These are phyloP conservation scores for Semicossyphus pulcher DNA, from an alignment of 2,113 vertebrate genomes.

Conservation along the genomic window DNA sequence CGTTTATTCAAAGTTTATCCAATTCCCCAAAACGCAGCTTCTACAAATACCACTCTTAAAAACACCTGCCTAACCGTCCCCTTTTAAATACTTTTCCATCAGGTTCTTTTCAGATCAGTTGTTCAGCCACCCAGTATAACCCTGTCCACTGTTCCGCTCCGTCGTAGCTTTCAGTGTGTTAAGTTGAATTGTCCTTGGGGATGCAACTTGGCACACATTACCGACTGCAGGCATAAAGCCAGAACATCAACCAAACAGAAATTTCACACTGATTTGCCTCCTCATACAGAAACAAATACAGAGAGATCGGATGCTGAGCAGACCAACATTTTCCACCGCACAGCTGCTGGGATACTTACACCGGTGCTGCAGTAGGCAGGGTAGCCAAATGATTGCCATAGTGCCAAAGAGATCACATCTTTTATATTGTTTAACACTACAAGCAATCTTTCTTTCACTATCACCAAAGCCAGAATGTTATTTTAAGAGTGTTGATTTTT, in stretches of 20 bases:
- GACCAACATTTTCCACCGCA: background rate
- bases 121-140: background rate
- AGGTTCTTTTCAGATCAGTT: background rate
- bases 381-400: background rate
- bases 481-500: too few relatives aligned
- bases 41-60: background rate
- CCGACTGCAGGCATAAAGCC: slow-evolving; percentile 19
- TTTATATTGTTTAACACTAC: too few relatives aligned
- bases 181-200: slow-evolving; percentile 16
- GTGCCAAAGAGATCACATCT: too few relatives aligned
- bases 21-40: background rate
- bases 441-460: too few relatives aligned
- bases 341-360: background rate
- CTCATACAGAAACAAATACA: slow-evolving; percentile 29
- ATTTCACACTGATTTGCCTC: slow-evolving; percentile 16
- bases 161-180: slow-evolving; percentile 18
- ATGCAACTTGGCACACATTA: slow-evolving; percentile 33
- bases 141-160: background rate
- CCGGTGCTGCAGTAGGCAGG: background rate
- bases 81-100: background rate
- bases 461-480: too few relatives aligned
- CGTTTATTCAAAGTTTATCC: background rate
- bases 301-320: background rate
- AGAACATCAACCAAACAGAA: slow-evolving; percentile 19
- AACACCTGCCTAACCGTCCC: background rate